These are phyloP conservation scores for Unio pictorum DNA, from an alignment of 2,888 invertebrate species.

Conservation along the genomic window DNA sequence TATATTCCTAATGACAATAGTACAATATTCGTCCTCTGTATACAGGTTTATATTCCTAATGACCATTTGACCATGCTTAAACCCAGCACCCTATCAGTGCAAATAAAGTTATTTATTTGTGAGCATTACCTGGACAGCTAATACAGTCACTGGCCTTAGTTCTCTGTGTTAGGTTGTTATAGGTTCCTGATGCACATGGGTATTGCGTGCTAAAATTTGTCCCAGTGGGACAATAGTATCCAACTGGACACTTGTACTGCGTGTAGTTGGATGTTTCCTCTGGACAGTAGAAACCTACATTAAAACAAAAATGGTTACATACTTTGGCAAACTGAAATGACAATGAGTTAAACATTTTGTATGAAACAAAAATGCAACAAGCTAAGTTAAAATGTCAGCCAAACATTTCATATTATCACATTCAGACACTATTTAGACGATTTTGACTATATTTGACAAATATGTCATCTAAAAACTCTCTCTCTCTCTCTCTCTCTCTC, in stretches of 20 bases:
- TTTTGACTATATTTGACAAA: too few species aligned
- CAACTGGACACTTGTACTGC: conserved; percentile 48
- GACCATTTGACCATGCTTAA: too few species aligned
- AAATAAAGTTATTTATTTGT: neutral
- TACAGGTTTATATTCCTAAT: too few species aligned
- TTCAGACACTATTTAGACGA: too few species aligned
- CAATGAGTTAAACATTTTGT: neutral
- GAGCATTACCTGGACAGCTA: conserved; percentile 53
- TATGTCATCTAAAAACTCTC: too few species aligned
- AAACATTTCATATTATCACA: neutral
- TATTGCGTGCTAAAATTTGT: conserved; percentile 52
- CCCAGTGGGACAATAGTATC: conserved; percentile 57
- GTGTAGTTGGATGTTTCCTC: conserved; percentile 58
- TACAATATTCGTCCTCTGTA: too few species aligned
- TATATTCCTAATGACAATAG: too few species aligned
- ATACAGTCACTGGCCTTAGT: conserved; percentile 50
- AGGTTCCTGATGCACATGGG: conserved; percentile 64
- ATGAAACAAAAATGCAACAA: neutral
- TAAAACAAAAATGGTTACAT: neutral
- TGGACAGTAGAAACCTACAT: conserved; percentile 62
- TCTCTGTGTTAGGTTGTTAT: conserved; percentile 60
- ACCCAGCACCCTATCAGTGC: too few species aligned
- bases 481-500: too few species aligned
- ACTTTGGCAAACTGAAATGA: neutral
- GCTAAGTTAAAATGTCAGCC: neutral